A percentile compares a stretch with the other conserved stretches of the same genome.
These are phyloP conservation scores for Pipa parva DNA, from an alignment of 2,113 vertebrate species.

Conservation along the genomic window DNA sequence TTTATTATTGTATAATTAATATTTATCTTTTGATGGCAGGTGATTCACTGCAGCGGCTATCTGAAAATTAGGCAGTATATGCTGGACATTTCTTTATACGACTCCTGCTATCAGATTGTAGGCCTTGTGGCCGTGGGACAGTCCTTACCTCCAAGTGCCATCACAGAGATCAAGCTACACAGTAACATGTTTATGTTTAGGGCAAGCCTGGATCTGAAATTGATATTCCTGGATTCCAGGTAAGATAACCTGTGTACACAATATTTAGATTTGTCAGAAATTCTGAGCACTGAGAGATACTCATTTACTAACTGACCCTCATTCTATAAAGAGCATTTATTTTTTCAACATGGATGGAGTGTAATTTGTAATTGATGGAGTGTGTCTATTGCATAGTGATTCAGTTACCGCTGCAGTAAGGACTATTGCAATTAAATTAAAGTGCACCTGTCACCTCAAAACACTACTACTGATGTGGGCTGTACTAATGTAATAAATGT, in stretches of 20 bases:
- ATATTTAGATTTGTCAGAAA: not conserved
- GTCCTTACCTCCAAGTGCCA: constrained; percentile 84
- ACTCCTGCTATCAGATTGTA: constrained; percentile 86
- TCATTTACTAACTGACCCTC: too few relatives aligned
- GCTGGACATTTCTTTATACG: constrained; percentile 81
- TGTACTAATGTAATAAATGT: too few relatives aligned
- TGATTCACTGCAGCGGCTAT: constrained; percentile 94
- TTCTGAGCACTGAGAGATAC: not conserved
- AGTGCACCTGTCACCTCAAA: too few relatives aligned
- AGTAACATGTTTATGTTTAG: constrained; percentile 97
- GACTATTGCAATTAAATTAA: too few relatives aligned
- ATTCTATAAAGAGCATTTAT: not conserved
- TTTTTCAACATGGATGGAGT: too few relatives aligned
- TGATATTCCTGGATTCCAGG: constrained; percentile 92
- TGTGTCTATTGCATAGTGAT: too few relatives aligned
- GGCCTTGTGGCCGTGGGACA: constrained; percentile 90
- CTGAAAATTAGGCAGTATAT: constrained; percentile 86
- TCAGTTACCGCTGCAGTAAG: too few relatives aligned
- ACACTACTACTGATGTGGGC: too few relatives aligned
- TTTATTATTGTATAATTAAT: constrained; percentile 20
- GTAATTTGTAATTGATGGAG: too few relatives aligned
- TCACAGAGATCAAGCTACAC: constrained; percentile 90
- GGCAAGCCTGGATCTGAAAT: constrained; percentile 86
- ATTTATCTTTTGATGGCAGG: constrained; percentile 59
- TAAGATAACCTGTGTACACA: constrained; percentile 60